Conservation (phyloP, 2,797 vertebrate genomes). For the Betta splendens region DNA sequence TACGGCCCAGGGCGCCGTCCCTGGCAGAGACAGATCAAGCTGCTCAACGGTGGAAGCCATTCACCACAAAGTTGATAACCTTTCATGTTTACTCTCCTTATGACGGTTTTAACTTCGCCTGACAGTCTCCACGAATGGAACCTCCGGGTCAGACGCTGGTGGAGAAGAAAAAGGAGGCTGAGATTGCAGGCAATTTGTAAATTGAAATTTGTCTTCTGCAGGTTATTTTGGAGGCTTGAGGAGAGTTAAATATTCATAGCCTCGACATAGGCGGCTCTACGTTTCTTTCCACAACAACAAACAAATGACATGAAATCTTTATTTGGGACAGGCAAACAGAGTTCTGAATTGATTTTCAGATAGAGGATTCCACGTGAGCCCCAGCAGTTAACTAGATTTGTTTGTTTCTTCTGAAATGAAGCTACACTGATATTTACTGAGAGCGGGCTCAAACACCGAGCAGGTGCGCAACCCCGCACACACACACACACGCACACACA, state of each 20-base stretch:
- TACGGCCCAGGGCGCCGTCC: constrained; percentile 61
- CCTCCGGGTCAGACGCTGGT: constrained; percentile 40
- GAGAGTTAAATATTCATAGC: constrained; percentile 72
- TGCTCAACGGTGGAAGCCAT: constrained; percentile 54
- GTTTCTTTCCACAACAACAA: constrained; percentile 56
- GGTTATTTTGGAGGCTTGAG: constrained; percentile 67
- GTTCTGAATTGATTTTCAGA: constrained; percentile 64
- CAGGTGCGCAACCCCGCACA: constrained; percentile 38
- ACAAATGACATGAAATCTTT: constrained; percentile 77
- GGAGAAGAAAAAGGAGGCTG: constrained; percentile 35
- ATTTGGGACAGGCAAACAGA: constrained; percentile 72
- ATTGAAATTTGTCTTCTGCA: constrained; percentile 62
- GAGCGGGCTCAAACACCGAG: constrained; percentile 8
- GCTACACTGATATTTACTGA: constrained; percentile 58
- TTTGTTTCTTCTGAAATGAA: constrained; percentile 65
- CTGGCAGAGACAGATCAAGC: constrained; percentile 67
- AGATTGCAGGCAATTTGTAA: constrained; percentile 65
- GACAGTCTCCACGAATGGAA: constrained; percentile 38
- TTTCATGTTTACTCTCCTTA: constrained; percentile 68
- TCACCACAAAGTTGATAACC: constrained; percentile 58
- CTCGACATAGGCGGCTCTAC: constrained; percentile 61
- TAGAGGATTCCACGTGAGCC: constrained; percentile 52
- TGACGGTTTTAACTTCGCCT: constrained; percentile 62
- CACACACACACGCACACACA: not conserved
- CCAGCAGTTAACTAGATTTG: constrained; percentile 62